phyloP scores from a whole-genome alignment of 1,140 invertebrate species.

The Bombus waltoni region DNA sequence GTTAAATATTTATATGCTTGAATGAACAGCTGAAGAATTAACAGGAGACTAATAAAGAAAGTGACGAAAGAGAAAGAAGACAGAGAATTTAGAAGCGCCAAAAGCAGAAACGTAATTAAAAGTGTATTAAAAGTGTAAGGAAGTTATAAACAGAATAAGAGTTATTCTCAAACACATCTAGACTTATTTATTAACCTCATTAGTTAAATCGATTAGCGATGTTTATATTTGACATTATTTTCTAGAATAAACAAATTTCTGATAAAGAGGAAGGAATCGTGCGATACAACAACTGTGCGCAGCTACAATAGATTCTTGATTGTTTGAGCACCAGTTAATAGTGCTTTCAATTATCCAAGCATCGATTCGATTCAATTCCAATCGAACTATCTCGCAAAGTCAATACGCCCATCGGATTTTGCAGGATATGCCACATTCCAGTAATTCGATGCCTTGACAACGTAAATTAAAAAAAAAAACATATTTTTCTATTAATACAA shows the following conservation, averaged over 20 bases:
- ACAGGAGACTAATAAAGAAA: not conserved
- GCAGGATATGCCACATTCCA: not conserved
- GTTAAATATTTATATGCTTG: not conserved
- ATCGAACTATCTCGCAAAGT: slow-evolving; percentile 12
- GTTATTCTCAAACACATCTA: too few species aligned
- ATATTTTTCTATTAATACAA: too few species aligned
- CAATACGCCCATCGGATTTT: not conserved
- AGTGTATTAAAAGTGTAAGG: too few species aligned
- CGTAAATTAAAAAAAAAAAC: not conserved
- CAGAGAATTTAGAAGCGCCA: too few species aligned
- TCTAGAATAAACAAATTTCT: not conserved
- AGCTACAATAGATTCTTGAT: not conserved
- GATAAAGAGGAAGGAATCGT: not conserved
- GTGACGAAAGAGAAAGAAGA: not conserved
- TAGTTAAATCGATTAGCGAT: not conserved
- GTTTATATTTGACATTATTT: not conserved
- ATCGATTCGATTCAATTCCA: slow-evolving; percentile 17
- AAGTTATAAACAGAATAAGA: too few species aligned
- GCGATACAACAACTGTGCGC: not conserved
- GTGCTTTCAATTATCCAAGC: slow-evolving; percentile 16
- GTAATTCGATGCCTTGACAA: not conserved
- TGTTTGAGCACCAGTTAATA: not conserved
- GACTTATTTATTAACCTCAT: not conserved
- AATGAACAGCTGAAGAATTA: not conserved
- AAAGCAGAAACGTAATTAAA: not conserved